Percentiles rank a stretch among this genome's conserved stretches.
phyloP scores from a whole-genome alignment of 2,888 invertebrate species.

The Callimorpha dominula region DNA sequence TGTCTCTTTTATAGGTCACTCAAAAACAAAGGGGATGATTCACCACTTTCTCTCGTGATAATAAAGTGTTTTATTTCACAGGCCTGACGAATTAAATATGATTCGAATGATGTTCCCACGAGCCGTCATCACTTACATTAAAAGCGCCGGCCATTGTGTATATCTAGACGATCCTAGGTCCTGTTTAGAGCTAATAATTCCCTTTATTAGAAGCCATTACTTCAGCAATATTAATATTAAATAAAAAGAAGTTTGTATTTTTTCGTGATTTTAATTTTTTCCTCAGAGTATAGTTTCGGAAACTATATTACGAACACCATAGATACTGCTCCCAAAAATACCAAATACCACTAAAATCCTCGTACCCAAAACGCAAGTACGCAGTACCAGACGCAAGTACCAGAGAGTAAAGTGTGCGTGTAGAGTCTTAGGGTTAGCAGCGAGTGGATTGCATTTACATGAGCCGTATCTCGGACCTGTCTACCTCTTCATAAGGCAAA shows the following conservation, averaged over 20 bases:
- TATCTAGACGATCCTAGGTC: slow-evolving; percentile 71
- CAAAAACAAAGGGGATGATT: too few relatives aligned
- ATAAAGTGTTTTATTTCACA: slow-evolving; percentile 39
- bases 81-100: slow-evolving; percentile 84
- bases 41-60: too few relatives aligned
- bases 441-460: not conserved
- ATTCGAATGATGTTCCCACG: slow-evolving; percentile 85
- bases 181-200: slow-evolving; percentile 79
- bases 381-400: too few relatives aligned
- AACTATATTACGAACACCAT: too few relatives aligned
- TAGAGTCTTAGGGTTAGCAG: not conserved
- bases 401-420: too few relatives aligned
- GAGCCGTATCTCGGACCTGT: too few relatives aligned
- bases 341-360: not conserved
- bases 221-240: slow-evolving; percentile 82
- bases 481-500: too few relatives aligned
- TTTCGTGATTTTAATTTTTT: not conserved
- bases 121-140: slow-evolving; percentile 70
- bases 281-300: too few relatives aligned
- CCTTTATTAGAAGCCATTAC: slow-evolving; percentile 89
- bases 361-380: not conserved
- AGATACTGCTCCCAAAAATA: not conserved
- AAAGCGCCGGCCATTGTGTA: slow-evolving; percentile 67
- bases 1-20: too few relatives aligned
- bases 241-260: not conserved